Base-by-base conservation (phyloP, 1,140 invertebrate genomes). In the Drosophila bipectinata region DNA sequence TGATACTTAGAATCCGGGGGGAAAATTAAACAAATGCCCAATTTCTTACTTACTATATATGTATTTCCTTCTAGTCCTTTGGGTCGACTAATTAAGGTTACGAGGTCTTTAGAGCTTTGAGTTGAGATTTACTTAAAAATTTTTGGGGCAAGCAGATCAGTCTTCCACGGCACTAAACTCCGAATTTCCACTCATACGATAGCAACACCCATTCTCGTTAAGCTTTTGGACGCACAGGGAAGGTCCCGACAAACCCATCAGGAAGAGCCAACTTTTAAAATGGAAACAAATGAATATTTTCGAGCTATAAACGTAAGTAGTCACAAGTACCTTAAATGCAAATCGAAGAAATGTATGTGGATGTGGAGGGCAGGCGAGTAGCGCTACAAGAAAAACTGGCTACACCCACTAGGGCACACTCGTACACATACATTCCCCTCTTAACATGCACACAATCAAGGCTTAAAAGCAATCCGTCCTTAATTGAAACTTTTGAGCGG, bases 391-490 rank as follows among this genome's bases (percentile, higher is more conserved):
- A 28, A 21, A 1, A n/a, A 48, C 8, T 34, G 9, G 59, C 44
- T 45, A 59, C 34, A 47, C 52, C 54, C 45, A 60, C 69, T 45
- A 18, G 18, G 10, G 71, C 28, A 63, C 48, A 49, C 41, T 44
- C 41, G n/a, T 44, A 8, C 41, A 77, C 64, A 61, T 41, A 49
- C 66, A 77, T 63, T 74, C 53, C 60, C 62, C 52, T 41, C 14
- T 28, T 28, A 51, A 73, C 64, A 73, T 55, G 39, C 53, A 77
- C 71, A 75, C 82, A 87, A 67, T 81, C 78, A 85, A 71, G 53
- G 82, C 82, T 87, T 87, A 79, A 88, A 87, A 89, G 83, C 84
- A 83, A 89, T 87, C 83, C 83, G 83, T 87, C 83, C 83, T 89
- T 24, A 79, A 87, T 60, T 73, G 79, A 85, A 77, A 73, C 83